Conservation (phyloP, 2,888 invertebrate species). For the Napeogenes sylphis region DNA sequence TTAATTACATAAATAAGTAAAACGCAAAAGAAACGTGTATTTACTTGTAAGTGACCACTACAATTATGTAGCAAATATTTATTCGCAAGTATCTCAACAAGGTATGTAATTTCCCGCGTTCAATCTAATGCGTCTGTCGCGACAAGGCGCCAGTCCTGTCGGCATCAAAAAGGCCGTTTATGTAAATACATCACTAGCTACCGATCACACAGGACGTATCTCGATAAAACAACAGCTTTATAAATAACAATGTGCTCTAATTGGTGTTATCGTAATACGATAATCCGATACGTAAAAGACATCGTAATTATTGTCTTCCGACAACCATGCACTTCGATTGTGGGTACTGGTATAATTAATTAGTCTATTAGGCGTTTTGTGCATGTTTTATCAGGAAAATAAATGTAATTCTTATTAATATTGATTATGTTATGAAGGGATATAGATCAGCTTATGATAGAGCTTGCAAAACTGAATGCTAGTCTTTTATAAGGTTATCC, state of each 20-base stretch:
- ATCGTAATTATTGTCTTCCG: slow-evolving; percentile 11
- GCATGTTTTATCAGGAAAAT: no score
- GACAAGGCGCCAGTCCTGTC: slow-evolving; percentile 65
- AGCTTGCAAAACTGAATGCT: no score
- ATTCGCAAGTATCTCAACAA: slow-evolving; percentile 60
- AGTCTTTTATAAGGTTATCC: no score
- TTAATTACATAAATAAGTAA: background rate
- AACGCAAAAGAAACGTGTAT: slow-evolving; percentile 23
- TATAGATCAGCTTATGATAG: no score
- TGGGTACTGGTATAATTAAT: no score
- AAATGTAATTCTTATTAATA: no score
- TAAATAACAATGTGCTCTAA: slow-evolving; percentile 68
- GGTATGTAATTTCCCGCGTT: slow-evolving; percentile 69
- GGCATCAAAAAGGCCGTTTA: slow-evolving; percentile 65
- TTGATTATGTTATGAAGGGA: no score
- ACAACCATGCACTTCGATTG: background rate
- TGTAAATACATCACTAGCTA: slow-evolving; percentile 64
- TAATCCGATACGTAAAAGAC: slow-evolving; percentile 36
- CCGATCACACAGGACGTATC: slow-evolving; percentile 49
- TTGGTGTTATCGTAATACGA: slow-evolving; percentile 60
- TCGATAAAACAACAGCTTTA: slow-evolving; percentile 54
- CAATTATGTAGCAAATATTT: slow-evolving; percentile 67
- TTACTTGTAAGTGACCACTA: slow-evolving; percentile 43
- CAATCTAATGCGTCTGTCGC: slow-evolving; percentile 66
- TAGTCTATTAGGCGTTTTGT: no score